These are phyloP conservation scores for Isichthys henryi DNA, from an alignment of 2,113 vertebrate species.

Conservation along the genomic window DNA sequence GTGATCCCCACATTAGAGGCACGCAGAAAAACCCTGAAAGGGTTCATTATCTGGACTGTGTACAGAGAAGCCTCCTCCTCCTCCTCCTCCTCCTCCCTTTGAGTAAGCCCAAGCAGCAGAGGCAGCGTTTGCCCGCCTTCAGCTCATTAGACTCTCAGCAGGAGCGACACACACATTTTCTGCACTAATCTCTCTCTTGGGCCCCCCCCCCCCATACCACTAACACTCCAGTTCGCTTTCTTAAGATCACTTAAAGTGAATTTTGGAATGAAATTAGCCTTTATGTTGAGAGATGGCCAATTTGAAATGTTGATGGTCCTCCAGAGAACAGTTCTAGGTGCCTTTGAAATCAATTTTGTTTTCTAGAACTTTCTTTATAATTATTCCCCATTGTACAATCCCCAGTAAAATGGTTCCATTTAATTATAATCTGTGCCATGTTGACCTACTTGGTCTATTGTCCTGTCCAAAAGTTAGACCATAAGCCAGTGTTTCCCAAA, in stretches of 20 bases:
- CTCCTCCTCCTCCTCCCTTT: constrained; percentile 43
- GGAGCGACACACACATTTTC: constrained; percentile 75
- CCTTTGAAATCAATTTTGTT: constrained; percentile 12
- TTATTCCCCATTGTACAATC: background rate
- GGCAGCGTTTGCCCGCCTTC: constrained; percentile 57
- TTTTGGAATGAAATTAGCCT: constrained; percentile 13
- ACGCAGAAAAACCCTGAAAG: constrained; percentile 50
- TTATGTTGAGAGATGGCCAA: background rate
- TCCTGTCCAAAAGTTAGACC: background rate
- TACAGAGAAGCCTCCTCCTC: constrained; percentile 34
- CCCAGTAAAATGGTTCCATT: background rate
- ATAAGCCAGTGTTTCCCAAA: too few species aligned
- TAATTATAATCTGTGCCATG: background rate
- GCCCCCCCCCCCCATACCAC: constrained; percentile 59
- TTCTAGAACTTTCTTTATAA: background rate
- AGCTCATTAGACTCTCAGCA: constrained; percentile 78
- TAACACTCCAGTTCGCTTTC: constrained; percentile 29
- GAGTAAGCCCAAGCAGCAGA: constrained; percentile 56
- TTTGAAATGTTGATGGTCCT: background rate
- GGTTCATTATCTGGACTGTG: constrained; percentile 62
- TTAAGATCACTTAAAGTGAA: constrained; percentile 4
- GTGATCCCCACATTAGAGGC: constrained; percentile 30
- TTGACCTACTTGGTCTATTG: background rate
- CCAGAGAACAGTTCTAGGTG: constrained; percentile 10
- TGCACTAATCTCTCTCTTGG: constrained; percentile 75